These are phyloP conservation scores for Norana najaformis DNA, from an alignment of 2,888 invertebrate genomes.

Conservation along the genomic window DNA sequence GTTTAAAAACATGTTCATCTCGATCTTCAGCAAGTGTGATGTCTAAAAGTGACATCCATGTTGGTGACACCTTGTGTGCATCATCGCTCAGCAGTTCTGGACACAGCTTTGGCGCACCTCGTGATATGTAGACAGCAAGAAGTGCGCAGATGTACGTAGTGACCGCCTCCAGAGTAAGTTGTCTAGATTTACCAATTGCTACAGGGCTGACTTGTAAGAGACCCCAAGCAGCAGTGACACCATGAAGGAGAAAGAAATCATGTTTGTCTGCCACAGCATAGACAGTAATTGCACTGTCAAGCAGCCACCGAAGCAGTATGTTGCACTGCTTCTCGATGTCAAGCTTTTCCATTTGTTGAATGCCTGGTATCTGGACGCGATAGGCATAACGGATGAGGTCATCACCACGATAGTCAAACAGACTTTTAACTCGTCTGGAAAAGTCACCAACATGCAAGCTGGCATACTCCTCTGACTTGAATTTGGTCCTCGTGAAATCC, in stretches of 20 bases:
- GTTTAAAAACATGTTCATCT: constrained; percentile 37
- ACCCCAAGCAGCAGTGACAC: constrained; percentile 39
- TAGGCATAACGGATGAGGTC: not conserved
- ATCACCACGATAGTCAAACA: not conserved
- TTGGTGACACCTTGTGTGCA: not conserved
- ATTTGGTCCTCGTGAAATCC: constrained; percentile 14
- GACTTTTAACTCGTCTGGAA: not conserved
- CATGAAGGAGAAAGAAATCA: constrained; percentile 42
- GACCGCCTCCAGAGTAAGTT: not conserved
- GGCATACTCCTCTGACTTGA: not conserved
- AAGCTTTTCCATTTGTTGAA: not conserved
- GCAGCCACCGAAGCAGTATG: constrained; percentile 29
- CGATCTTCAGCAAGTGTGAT: constrained; percentile 6
- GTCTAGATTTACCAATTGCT: not conserved
- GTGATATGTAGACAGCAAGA: constrained; percentile 30
- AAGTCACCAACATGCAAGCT: not conserved
- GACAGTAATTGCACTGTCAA: constrained; percentile 37
- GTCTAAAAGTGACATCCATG: constrained; percentile 25
- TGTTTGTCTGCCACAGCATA: constrained; percentile 34
- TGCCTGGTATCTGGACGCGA: not conserved
- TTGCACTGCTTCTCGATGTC: not conserved
- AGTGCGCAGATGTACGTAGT: constrained; percentile 23
- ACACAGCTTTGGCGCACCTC: constrained; percentile 20
- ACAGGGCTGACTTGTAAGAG: constrained; percentile 33
- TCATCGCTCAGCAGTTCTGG: not conserved